Evolutionary conservation across 1,140 invertebrate species (phyloP), one percentile per base, ranked within the genome.

Genomic region (Periplaneta americana): DNA sequence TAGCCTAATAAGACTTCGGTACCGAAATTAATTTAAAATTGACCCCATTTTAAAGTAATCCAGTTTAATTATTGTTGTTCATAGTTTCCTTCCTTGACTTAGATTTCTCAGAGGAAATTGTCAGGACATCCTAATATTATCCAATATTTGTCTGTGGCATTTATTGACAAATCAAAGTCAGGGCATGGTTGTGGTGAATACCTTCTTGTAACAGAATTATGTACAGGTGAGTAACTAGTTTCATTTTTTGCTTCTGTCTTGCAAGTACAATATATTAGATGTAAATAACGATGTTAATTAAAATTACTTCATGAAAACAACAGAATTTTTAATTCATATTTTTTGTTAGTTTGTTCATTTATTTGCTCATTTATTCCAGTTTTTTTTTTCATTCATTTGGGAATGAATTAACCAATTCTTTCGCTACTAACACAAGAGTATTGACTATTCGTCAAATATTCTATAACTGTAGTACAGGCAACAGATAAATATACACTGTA

Each of bases 121-220:
- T 93, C 94, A 31, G 94, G 94, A 18, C 94, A 96, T 87, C 91
- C 92, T n/a, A 95, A 96, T 86, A 92, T 96, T 83, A 95, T 96
- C 79, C 92, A 95, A 86, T 96, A 94, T 87, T 90, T 95, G 84
- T 92, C 93, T 74, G 93, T 93, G 78, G 93, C 94, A 48, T 93
- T 92, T 87, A 91, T 94, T 83, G 93, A 95, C 85, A 94, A 94
- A 85, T 88, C 91, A 48, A 92, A 93, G 83, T 91, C 92, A 3
- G 86, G 88, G 33, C 92, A 93, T 88, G 93, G 92, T n/a, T 91
- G 92, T 87, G 89, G 91, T 74, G 94, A 95, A 87, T 95, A 94
- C 87, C 87, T 95, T 83, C 86, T 95, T 81, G 87, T 95, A 75
- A 94, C 93, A 2, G 94, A 95, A 86, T 87, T 94, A 34, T 95